These are phyloP conservation scores for Cherax destructor DNA, from an alignment of 1,140 invertebrate species.

Conservation along the genomic window DNA sequence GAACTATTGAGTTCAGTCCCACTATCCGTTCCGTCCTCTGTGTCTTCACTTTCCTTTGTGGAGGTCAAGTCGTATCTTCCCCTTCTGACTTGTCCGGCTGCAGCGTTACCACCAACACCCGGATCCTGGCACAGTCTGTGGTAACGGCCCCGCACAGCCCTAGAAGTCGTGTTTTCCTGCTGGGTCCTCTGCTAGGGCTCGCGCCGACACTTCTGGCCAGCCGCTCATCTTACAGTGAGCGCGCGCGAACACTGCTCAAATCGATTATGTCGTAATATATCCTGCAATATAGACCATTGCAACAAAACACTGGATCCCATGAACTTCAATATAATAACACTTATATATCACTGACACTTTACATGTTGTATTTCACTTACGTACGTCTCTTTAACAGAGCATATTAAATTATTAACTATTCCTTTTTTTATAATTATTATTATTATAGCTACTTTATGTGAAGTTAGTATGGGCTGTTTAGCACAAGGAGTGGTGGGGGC, in stretches of 20 bases:
- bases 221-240: neutral
- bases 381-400: too few relatives aligned
- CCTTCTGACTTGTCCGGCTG: constrained; percentile 2
- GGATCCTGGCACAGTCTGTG: constrained; percentile 61
- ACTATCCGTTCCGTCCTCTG: constrained; percentile 6
- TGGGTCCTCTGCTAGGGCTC: neutral
- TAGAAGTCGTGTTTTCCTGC: constrained; percentile 39
- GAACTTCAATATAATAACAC: too few relatives aligned
- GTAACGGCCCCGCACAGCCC: constrained; percentile 46
- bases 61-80: neutral
- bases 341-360: too few relatives aligned
- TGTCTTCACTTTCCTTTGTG: neutral
- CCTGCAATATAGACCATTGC: constrained; percentile 4
- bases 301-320: neutral
- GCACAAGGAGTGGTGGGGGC: too few relatives aligned
- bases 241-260: neutral
- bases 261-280: neutral
- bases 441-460: too few relatives aligned
- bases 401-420: too few relatives aligned
- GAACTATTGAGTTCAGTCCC: constrained; percentile 5
- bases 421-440: too few relatives aligned
- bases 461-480: too few relatives aligned
- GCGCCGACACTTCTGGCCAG: neutral
- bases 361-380: too few relatives aligned
- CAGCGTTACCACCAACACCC: constrained; percentile 45